These are phyloP conservation scores for Callorhinus ursinus DNA, from an alignment of 2,113 vertebrate genomes.

Conservation along the genomic window DNA sequence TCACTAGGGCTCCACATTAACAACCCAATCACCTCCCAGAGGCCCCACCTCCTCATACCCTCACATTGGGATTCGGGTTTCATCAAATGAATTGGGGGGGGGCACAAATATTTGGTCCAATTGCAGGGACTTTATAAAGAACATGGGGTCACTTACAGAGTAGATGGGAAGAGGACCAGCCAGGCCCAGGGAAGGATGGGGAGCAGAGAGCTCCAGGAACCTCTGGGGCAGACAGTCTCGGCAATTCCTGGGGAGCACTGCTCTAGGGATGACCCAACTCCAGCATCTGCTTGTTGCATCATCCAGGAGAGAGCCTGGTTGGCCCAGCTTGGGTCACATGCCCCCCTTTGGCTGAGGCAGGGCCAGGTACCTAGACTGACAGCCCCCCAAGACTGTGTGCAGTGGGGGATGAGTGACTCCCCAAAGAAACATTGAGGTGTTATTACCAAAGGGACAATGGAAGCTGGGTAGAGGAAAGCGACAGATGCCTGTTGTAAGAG, in stretches of 20 bases:
- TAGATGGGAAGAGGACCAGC: background rate
- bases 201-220: background rate
- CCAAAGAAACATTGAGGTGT: background rate
- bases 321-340: background rate
- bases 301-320: background rate
- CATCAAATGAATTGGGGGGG: background rate
- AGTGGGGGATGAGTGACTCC: background rate
- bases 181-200: background rate
- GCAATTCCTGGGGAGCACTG: background rate
- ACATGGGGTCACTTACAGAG: background rate
- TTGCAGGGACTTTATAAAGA: background rate
- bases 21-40: background rate
- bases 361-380: too few species aligned
- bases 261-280: background rate
- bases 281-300: background rate
- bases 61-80: background rate
- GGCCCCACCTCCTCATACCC: background rate
- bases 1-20: background rate
- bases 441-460: background rate
- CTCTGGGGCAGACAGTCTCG: background rate
- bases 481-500: fast-evolving
- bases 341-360: background rate
- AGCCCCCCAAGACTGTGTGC: background rate
- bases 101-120: background rate
- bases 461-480: background rate